Evolutionary conservation across 2,888 invertebrate species (phyloP).

Genomic region (Drosophila infuscata): DNA sequence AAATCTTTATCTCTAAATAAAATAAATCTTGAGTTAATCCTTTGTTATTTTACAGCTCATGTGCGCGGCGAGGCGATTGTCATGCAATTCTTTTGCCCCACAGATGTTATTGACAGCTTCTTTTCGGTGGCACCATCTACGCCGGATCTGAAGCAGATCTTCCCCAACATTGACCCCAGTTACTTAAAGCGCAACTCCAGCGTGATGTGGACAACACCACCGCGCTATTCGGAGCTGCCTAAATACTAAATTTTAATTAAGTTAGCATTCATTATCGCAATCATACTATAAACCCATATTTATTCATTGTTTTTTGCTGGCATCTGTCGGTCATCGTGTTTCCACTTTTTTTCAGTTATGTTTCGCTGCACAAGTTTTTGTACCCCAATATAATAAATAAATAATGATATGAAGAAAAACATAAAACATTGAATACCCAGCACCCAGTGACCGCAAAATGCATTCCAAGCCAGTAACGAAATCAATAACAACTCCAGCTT

Average conservation of each 20-base stretch:
- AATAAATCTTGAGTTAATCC: neutral
- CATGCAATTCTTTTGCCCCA: slow-evolving; percentile 85
- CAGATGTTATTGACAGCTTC: slow-evolving; percentile 86
- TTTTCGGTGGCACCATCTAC: slow-evolving; percentile 88
- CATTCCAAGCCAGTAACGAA: slow-evolving; percentile 40
- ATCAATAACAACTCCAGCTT: slow-evolving; percentile 44
- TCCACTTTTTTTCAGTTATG: slow-evolving; percentile 5
- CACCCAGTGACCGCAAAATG: slow-evolving; percentile 55
- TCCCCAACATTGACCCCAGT: slow-evolving; percentile 88
- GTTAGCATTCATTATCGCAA: slow-evolving; percentile 20
- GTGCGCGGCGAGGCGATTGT: slow-evolving; percentile 85
- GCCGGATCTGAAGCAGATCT: slow-evolving; percentile 89
- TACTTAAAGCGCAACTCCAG: slow-evolving; percentile 90
- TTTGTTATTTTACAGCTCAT: slow-evolving; percentile 68
- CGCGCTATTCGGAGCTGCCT: slow-evolving; percentile 87
- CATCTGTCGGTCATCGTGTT: slow-evolving; percentile 14
- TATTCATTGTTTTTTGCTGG: slow-evolving; percentile 24
- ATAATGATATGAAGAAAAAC: slow-evolving; percentile 23
- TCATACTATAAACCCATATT: neutral
- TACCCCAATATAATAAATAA: slow-evolving; percentile 40
- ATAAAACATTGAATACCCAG: slow-evolving; percentile 2
- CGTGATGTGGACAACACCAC: slow-evolving; percentile 91
- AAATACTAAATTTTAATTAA: slow-evolving; percentile 75
- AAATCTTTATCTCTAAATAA: too few species aligned
- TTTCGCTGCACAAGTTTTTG: slow-evolving; percentile 22